phyloP scores from a whole-genome alignment of 2,888 invertebrate species.

The Muscina levida region DNA sequence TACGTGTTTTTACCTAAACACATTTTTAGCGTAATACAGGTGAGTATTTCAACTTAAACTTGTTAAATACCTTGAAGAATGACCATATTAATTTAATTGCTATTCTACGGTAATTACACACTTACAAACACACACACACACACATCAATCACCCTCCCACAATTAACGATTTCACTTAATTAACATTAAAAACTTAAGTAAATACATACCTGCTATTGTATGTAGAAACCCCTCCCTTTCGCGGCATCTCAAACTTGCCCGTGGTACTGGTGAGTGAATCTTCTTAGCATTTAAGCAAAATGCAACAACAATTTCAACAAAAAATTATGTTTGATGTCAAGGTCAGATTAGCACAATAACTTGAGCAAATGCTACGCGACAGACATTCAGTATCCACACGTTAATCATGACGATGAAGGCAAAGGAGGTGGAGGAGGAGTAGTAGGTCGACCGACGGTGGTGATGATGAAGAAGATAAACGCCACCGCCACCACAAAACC shows the following conservation, averaged over 20 bases:
- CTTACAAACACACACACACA: not conserved
- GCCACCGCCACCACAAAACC: no score
- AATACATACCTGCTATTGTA: no score
- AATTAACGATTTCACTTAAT: conserved; percentile 38
- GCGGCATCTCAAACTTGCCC: not conserved
- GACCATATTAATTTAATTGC: conserved; percentile 9
- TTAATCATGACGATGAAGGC: not conserved
- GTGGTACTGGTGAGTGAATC: not conserved
- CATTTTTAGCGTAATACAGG: no score
- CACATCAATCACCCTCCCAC: conserved; percentile 19
- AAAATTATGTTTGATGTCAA: conserved; percentile 53
- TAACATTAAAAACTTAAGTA: conserved; percentile 1
- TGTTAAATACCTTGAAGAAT: not conserved
- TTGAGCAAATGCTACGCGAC: conserved; percentile 14
- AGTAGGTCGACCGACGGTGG: no score
- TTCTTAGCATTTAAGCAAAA: conserved; percentile 4
- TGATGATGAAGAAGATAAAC: no score
- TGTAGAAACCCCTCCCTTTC: no score
- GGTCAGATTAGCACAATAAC: conserved; percentile 42
- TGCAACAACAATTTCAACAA: conserved; percentile 45
- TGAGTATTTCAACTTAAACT: no score
- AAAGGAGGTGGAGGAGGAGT: not conserved
- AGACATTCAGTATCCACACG: no score
- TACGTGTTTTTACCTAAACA: no score
- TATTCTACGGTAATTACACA: conserved; percentile 23